phyloP scores from a whole-genome alignment of 2,797 vertebrate species.

The Pogoniulus pusillus region DNA sequence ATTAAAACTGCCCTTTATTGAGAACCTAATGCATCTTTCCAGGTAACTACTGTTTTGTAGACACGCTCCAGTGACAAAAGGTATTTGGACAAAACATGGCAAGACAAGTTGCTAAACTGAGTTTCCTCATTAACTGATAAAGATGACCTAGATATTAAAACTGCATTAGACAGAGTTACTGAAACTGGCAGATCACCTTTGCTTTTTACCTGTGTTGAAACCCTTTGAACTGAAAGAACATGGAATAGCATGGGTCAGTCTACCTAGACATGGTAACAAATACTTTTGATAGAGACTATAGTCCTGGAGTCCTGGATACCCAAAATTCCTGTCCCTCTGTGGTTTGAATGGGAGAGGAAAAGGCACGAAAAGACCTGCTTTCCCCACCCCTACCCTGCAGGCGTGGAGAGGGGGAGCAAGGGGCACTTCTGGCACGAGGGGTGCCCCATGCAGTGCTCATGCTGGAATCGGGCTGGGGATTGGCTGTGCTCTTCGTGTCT shows the following conservation, averaged over 20 bases:
- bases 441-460: no score
- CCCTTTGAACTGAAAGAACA: not conserved
- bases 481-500: no score
- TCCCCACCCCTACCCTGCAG: no score
- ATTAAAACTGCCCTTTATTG: not conserved
- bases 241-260: not conserved
- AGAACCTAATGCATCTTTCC: not conserved
- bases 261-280: not conserved
- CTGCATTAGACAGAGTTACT: not conserved
- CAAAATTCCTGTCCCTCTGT: no score
- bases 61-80: not conserved
- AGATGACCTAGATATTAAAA: not conserved
- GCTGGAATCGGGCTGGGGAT: no score
- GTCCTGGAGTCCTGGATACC: no score
- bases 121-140: no score
- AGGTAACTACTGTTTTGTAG: not conserved
- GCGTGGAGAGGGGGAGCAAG: no score
- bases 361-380: no score
- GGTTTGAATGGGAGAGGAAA: no score
- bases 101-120: not conserved
- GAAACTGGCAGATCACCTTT: not conserved
- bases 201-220: not conserved
- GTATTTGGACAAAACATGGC: not conserved
- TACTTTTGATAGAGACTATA: not conserved
- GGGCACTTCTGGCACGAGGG: no score